Evolutionary conservation across 1,140 invertebrate genomes (phyloP), one percentile per base, ranked within the genome.

Genomic region (Cydia pomonella): DNA sequence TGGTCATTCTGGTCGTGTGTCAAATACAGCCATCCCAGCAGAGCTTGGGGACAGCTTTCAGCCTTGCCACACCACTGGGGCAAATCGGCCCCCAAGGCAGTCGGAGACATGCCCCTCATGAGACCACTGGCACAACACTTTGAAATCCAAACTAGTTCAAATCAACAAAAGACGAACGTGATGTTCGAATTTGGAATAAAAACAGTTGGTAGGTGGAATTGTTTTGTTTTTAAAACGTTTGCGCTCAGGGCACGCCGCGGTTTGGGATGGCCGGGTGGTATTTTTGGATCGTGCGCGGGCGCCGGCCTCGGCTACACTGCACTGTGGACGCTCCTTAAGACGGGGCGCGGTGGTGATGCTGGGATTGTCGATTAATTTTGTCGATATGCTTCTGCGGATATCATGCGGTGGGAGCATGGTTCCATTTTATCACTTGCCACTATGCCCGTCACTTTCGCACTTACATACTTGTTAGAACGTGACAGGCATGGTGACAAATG

Each of bases 221-320:
- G 73, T 64, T 78, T 76, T 64, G 72, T 75, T 78, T 78, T 76
- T 50, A 53, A 73, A 72, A 72, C 25, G 71, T 18, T 74, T 64
- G 50, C 50, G 77, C 73, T 83, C 77, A 80, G 83, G 80, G 77
- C 81, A 84, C 84, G 80, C 77, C 79, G 78, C 76, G 78, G n/a
- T 18, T 59, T 21, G 53, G 53, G 71, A 78, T 77, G 85, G 84
- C 80, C 82, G 80, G 86, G 81, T 78, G 80, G 75, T 92, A 92
- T 92, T 92, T 92, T 91, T 86, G 88, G 89, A 86, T 80, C 85
- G 83, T 89, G 90, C 90, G 90, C 85, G 84, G 77, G 85, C 90
- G 90, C 89, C 86, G 87, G 83, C 82, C 25, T 69, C 27, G 87
- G 83, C 82, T 77, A 75, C 77, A 77, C 75, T 80, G 81, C 77